These are phyloP conservation scores for Cosmopolites sordidus DNA, from an alignment of 2,888 invertebrate species.

Conservation along the genomic window DNA sequence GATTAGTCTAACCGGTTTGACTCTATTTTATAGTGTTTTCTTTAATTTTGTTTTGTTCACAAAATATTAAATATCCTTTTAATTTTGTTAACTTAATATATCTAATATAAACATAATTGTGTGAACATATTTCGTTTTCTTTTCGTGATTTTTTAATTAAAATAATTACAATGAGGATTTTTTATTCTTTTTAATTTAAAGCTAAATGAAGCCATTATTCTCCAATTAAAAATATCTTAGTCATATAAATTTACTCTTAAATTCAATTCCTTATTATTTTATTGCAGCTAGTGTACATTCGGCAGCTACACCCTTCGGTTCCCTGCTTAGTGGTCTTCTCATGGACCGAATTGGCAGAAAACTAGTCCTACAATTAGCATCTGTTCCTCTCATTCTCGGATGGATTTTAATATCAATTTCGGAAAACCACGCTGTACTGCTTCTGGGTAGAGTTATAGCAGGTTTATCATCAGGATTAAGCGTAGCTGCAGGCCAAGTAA, in stretches of 20 bases:
- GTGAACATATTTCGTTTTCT: too few relatives aligned
- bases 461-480: constrained; percentile 70
- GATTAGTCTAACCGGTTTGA: too few relatives aligned
- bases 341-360: constrained; percentile 68
- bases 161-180: too few relatives aligned
- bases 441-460: constrained; percentile 64
- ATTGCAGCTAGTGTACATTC: constrained; percentile 71
- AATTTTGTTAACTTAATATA: too few relatives aligned
- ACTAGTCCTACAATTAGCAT: constrained; percentile 60
- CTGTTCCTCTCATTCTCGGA: constrained; percentile 63
- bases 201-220: too few relatives aligned
- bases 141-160: too few relatives aligned
- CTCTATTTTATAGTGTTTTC: too few relatives aligned
- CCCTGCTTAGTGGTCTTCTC: constrained; percentile 65
- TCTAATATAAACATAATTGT: too few relatives aligned
- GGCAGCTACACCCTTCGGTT: constrained; percentile 70
- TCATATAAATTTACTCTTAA: neutral
- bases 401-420: constrained; percentile 62
- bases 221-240: too few relatives aligned
- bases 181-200: too few relatives aligned
- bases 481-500: constrained; percentile 71
- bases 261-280: neutral
- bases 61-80: too few relatives aligned
- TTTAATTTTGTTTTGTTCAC: too few relatives aligned
- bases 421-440: constrained; percentile 54